phyloP scores from a whole-genome alignment of 2,797 vertebrate species.

The Malurus splendens region DNA sequence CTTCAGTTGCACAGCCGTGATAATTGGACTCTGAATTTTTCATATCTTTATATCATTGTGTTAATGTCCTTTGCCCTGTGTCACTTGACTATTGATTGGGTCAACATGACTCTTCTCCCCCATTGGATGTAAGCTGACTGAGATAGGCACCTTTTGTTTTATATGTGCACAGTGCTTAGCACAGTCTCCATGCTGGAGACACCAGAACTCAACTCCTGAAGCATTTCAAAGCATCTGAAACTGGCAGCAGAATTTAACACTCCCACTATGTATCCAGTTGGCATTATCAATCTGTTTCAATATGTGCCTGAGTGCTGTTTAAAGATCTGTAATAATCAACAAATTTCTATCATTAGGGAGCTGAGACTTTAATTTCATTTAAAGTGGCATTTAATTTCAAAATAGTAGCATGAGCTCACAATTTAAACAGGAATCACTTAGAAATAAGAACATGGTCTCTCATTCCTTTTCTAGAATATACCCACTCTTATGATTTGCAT shows the following conservation, averaged over 20 bases:
- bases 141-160: neutral
- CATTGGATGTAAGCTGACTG: neutral
- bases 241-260: slow-evolving; percentile 17
- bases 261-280: slow-evolving; percentile 14
- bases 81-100: neutral
- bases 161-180: neutral
- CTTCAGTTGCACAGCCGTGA: neutral
- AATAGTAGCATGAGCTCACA: neutral
- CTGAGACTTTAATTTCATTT: no score
- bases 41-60: neutral
- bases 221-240: neutral
- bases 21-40: slow-evolving; percentile 14
- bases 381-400: neutral
- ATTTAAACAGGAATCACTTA: neutral
- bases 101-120: neutral
- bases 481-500: neutral
- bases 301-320: neutral
- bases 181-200: neutral
- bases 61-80: neutral
- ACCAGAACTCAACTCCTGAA: neutral
- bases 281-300: slow-evolving; percentile 12
- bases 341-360: slow-evolving; percentile 1
- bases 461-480: neutral
- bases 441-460: neutral
- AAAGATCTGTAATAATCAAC: slow-evolving; percentile 28